These are phyloP conservation scores for Tichodroma muraria DNA, from an alignment of 2,113 vertebrate species.

Conservation along the genomic window DNA sequence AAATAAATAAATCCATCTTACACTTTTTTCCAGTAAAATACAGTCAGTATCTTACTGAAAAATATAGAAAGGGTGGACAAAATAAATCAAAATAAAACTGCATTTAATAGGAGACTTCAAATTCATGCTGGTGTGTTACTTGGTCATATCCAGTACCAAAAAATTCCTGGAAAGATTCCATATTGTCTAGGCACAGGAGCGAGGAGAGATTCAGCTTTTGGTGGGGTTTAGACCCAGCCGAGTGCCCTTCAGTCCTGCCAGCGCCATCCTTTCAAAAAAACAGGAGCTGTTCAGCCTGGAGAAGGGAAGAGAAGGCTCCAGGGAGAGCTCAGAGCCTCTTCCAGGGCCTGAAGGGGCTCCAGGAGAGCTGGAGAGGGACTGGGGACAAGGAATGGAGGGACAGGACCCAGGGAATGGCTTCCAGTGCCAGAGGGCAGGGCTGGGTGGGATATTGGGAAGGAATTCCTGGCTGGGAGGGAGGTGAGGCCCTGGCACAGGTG, in stretches of 20 bases:
- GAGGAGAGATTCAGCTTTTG: neutral
- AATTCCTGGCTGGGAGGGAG: neutral
- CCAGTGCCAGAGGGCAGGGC: neutral
- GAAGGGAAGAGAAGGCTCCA: rapidly evolving
- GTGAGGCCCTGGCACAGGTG: rapidly evolving
- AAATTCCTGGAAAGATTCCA: neutral
- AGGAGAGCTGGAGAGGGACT: neutral
- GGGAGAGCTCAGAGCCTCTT: rapidly evolving
- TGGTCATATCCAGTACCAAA: neutral
- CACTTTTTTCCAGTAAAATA: neutral
- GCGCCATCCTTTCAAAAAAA: neutral
- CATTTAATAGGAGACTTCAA: neutral
- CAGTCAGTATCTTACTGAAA: neutral
- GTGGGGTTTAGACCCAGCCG: neutral
- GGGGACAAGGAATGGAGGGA: neutral
- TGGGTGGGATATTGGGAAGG: neutral
- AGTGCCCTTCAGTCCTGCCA: neutral
- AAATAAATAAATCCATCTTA: neutral
- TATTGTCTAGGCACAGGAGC: neutral
- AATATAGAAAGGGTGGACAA: neutral
- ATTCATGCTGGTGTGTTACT: neutral
- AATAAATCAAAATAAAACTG: neutral
- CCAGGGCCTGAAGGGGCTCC: rapidly evolving
- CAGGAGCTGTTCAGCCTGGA: neutral
- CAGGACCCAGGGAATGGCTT: neutral